Base-by-base conservation (phyloP, 1,140 invertebrate species). In the Drosophila athabasca region DNA sequence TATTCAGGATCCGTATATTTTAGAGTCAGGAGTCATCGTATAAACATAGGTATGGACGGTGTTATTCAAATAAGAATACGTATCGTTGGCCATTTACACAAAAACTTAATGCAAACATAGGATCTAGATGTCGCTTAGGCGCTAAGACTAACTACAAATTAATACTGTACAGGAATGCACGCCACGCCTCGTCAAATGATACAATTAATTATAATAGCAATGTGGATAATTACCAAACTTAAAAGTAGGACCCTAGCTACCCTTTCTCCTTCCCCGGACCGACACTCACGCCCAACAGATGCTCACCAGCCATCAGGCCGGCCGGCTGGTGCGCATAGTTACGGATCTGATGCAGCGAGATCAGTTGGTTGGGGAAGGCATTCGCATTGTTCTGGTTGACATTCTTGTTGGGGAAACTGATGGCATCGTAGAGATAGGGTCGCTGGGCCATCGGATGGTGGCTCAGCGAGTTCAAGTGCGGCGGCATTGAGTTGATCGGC, bases 241-340 rank as follows among this genome's bases (percentile, higher is more conserved):
- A 92, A 70, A 92, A 92, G 54, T 91, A 91, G 43, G 82, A 62
- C 71, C 78, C 79, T 77, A 92, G 90, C 90, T 92, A 92, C 85
- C 91, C 91, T 66, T 92, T 92, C 11, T 92, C 91, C 58, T 92
- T 92, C 45, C 91, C 91, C 2, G 91, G 73, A 9, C 91, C 91
- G 19, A 92, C 91, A 59, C 90, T 92, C 45, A 92, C 91, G 50
- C 91, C 91, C 26, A 92, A 65, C 50, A 92, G 66, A 75, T 92
- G 91, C 57, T 92, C 91, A 11, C 91, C 91, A 24, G 90, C 76
- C 91, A 92, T 91, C 29, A 92, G 65, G 35, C 91, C 90, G 17
- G 89, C 94, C n/a, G 97, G 97, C 90, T 98, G 97, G 91, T 98
- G 97, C 62, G 97, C 97, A 92, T 98, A 99, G 92, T 98, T 99